Evolutionary conservation across 2,797 vertebrate species (phyloP), one percentile per base, ranked within the genome.

Genomic region (Pseudochirops corinnae): DNA sequence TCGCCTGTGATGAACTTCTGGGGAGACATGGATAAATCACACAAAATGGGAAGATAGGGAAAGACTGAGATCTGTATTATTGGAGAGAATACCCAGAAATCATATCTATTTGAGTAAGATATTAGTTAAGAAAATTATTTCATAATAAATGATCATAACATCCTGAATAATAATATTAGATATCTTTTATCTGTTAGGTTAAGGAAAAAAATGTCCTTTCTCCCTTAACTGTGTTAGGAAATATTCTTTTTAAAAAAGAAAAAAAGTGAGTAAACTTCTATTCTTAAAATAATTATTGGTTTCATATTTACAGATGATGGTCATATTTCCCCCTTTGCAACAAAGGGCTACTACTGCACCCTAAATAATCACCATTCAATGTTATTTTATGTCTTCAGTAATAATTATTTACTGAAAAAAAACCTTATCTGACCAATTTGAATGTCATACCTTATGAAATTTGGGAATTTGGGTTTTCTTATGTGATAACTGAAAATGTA

Each of bases 221-320:
- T 31, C 31, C 60, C 60, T 62, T 62, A 62, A 33, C 3, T 62
- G 12, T 67, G 18, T 67, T 67, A n/a, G n/a, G 33, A 67, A 67
- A 33, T 67, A n/a, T 95, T 53, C 74, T 96, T 94, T 56, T 56
- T 56, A 56, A 94, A 94, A 93, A 97, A 92, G 24, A n/a, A 31
- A 62, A 4, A 62, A 62, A 24, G 12, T 90, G 55, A 56, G 90
- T 94, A 39, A 94, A 95, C 55, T 62, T 92, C 33, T 91, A 2
- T 91, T 13, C 31, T 55, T 93, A 90, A 14, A n/a, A 93, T 94
- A 92, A 95, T 90, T 52, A 90, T 90, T 93, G 13, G 50, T 87
- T 94, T 97, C 13, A 57, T 67, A 55, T 93, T 82, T 93, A 39
- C 56, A 90, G 26, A 50, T 74, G 90, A 67, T n/a, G 13, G 7